A percentile compares a stretch with the other conserved stretches of the same genome.
phyloP scores from a whole-genome alignment of 2,888 invertebrate species.

The Germaria angustata region DNA sequence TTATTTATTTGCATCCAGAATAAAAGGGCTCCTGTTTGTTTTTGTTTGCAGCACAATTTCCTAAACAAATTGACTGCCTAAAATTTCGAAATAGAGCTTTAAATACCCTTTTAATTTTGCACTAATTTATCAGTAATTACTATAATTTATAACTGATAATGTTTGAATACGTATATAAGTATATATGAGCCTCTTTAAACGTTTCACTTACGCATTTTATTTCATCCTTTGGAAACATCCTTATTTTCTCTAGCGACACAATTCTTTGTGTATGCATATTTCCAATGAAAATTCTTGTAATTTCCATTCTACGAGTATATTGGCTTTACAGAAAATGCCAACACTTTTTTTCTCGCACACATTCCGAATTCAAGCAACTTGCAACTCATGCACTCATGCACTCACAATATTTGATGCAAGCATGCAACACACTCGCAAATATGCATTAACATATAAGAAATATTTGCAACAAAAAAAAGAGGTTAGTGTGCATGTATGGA shows the following conservation, averaged over 20 bases:
- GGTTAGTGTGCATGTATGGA: background rate
- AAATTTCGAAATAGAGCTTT: too few species aligned
- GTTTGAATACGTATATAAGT: too few species aligned
- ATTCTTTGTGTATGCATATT: background rate
- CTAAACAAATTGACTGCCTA: too few species aligned
- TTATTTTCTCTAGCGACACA: too few species aligned
- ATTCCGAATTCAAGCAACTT: constrained; percentile 16
- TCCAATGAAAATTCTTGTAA: constrained; percentile 18
- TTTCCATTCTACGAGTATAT: constrained; percentile 56
- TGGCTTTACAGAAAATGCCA: constrained; percentile 53
- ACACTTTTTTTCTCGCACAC: background rate
- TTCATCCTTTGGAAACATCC: background rate
- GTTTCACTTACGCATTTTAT: background rate
- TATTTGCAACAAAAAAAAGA: background rate
- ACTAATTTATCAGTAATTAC: too few species aligned
- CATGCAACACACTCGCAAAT: background rate
- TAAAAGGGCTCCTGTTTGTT: too few species aligned
- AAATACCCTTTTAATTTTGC: too few species aligned
- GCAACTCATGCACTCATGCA: constrained; percentile 5
- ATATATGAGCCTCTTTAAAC: too few species aligned
- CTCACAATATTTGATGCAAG: constrained; percentile 2
- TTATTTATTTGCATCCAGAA: too few species aligned
- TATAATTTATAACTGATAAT: too few species aligned
- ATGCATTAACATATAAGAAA: background rate
- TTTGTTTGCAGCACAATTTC: too few species aligned